Evolutionary conservation across 2,888 invertebrate genomes (phyloP), one percentile per base, ranked within the genome.

Genomic region (Atrina japonica): DNA sequence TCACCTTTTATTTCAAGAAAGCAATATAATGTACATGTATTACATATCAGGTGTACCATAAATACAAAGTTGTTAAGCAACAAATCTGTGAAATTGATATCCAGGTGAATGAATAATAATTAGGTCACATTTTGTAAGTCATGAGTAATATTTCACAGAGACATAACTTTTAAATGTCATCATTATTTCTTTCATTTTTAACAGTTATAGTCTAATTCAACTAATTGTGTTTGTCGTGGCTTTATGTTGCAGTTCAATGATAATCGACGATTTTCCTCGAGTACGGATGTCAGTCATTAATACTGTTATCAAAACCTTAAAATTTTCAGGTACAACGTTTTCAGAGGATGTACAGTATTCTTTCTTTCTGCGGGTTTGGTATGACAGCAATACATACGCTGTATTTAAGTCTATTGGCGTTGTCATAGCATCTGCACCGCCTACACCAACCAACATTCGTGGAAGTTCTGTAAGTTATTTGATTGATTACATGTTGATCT

Each of bases 301-400:
- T n/a, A n/a, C n/a, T n/a, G n/a, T n/a, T n/a, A n/a, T n/a, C n/a
- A n/a, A n/a, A n/a, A n/a, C n/a, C n/a, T n/a, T n/a, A n/a, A n/a
- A n/a, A n/a, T 9, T 58, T 58, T 25, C 35, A 63, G 61, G 50
- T 50, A n/a, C 50, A 5, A 23, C 16, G 23, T 25, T 63, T 30
- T 16, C 14, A 23, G 21, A 45, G 6, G 27, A 21, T n/a, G 45
- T 45, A 16, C 9, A 40, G 7, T 80, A 77, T 27, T 71, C 76
- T n/a, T 49, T 77, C 18, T 80, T 80, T 64, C 68, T 80, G 0
- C 63, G 76, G 23, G 77, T 56, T 0, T 80, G 80, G 80, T 80
- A 76, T 50, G 58, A 56, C 40, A 16, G n/a, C 5, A 72, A 67
- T 23, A 68, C 47, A 3, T 76, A 59, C 61, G 73, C 75, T 14